Evolutionary conservation across 1,140 invertebrate species (phyloP).

Genomic region (Augochlora pura): DNA sequence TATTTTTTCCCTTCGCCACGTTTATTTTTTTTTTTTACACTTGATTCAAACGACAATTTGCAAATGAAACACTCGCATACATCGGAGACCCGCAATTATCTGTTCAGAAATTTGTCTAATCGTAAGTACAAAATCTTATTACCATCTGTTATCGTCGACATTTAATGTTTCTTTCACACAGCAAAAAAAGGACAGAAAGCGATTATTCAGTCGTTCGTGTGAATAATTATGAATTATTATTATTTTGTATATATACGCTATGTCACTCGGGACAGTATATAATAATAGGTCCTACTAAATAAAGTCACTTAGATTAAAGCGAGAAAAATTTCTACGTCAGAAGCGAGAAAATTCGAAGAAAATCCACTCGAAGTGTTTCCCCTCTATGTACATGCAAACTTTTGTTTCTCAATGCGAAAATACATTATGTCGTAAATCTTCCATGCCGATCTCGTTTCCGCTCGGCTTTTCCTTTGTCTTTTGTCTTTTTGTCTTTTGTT

Average conservation of each 20-base stretch:
- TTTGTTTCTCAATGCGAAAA: conserved; percentile 37
- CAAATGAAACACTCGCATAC: not conserved
- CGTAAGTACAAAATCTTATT: conserved; percentile 48
- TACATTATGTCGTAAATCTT: conserved; percentile 17
- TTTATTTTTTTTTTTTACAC: no score
- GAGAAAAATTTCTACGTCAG: conserved; percentile 42
- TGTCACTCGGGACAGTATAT: conserved; percentile 33
- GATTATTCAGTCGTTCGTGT: conserved; percentile 41
- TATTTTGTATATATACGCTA: conserved; percentile 31
- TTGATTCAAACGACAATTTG: not conserved
- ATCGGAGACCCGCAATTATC: conserved; percentile 60
- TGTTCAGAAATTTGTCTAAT: conserved; percentile 64
- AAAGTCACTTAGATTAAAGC: conserved; percentile 37
- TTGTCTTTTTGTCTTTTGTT: conserved; percentile 10
- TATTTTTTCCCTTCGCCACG: not conserved
- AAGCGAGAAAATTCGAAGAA: conserved; percentile 38
- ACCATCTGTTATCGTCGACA: conserved; percentile 2
- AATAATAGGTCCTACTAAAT: conserved; percentile 35
- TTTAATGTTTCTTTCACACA: conserved; percentile 1
- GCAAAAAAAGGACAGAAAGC: conserved; percentile 5
- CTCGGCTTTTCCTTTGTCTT: no score
- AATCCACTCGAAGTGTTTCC: conserved; percentile 12
- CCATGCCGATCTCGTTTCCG: not conserved
- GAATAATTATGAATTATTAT: conserved; percentile 39
- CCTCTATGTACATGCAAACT: conserved; percentile 14